Evolutionary conservation across 2,797 vertebrate species (phyloP).

Genomic region (Eulemur mongoz): DNA sequence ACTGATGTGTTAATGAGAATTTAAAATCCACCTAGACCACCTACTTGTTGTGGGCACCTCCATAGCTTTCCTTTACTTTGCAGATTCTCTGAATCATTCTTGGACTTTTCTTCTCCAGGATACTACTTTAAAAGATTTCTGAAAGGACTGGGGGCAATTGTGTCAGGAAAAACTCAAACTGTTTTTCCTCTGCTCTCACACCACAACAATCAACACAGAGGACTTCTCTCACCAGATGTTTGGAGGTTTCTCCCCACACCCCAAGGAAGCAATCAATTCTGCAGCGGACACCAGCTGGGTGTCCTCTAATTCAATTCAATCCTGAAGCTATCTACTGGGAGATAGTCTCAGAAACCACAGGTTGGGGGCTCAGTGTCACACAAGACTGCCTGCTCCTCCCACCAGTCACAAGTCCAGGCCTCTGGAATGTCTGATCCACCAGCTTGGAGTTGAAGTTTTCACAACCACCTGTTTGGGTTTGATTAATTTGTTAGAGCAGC

Average conservation of each 20-base stretch:
- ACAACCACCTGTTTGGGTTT: background rate
- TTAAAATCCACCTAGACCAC: conserved; percentile 24
- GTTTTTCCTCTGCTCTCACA: background rate
- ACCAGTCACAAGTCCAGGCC: background rate
- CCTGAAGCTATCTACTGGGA: background rate
- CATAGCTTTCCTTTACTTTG: background rate
- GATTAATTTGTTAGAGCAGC: background rate
- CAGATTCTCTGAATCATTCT: background rate
- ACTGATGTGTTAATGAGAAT: background rate
- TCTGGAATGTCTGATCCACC: background rate
- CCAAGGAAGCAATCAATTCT: background rate
- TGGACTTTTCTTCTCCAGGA: background rate
- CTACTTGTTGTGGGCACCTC: background rate
- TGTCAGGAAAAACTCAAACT: background rate
- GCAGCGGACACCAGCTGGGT: background rate
- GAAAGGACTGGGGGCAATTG: background rate
- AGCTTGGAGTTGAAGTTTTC: background rate
- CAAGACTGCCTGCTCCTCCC: background rate
- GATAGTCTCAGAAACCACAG: background rate
- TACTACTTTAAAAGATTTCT: background rate
- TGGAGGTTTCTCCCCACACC: background rate
- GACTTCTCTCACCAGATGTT: background rate
- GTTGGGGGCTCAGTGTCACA: background rate
- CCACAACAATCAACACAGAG: background rate
- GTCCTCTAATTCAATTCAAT: background rate